These are phyloP conservation scores for Cybosia mesomella DNA, from an alignment of 2,888 invertebrate genomes.

Conservation along the genomic window DNA sequence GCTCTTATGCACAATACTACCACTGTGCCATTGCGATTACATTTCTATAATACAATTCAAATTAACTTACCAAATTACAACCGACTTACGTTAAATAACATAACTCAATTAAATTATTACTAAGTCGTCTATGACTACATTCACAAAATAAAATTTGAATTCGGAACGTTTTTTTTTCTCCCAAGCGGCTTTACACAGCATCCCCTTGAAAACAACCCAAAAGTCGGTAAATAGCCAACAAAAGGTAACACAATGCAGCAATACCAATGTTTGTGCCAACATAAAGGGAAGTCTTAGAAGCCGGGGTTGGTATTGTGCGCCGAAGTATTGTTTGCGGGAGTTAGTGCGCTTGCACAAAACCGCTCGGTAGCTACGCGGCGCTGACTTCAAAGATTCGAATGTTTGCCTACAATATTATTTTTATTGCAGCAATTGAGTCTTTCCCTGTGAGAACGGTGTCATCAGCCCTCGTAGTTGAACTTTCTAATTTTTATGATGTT, in stretches of 20 bases:
- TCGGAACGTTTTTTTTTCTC: constrained; percentile 72
- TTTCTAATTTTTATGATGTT: constrained; percentile 73
- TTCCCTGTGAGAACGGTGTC: constrained; percentile 64
- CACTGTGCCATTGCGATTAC: background rate
- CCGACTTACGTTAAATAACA: constrained; percentile 33
- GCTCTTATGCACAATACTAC: background rate
- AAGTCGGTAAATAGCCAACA: constrained; percentile 85
- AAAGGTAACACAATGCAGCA: constrained; percentile 78
- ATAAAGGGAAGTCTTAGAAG: constrained; percentile 81
- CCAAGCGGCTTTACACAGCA: constrained; percentile 62
- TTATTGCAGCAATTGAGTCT: constrained; percentile 83
- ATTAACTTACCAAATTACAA: constrained; percentile 53
- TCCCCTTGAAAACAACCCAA: constrained; percentile 79
- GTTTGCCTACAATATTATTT: constrained; percentile 85
- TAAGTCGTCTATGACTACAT: constrained; percentile 67
- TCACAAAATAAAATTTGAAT: constrained; percentile 56
- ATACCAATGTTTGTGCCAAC: constrained; percentile 85
- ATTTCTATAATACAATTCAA: constrained; percentile 29
- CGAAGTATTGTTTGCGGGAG: constrained; percentile 67
- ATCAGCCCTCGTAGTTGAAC: constrained; percentile 59
- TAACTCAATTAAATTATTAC: constrained; percentile 62
- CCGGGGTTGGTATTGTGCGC: constrained; percentile 70
- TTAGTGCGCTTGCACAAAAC: constrained; percentile 81
- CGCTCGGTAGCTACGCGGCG: constrained; percentile 80
- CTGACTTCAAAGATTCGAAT: constrained; percentile 71